Percentiles rank a stretch among this genome's conserved stretches.
Evolutionary conservation across 2,797 vertebrate species (phyloP).

Genomic region (Peromyscus eremicus): DNA sequence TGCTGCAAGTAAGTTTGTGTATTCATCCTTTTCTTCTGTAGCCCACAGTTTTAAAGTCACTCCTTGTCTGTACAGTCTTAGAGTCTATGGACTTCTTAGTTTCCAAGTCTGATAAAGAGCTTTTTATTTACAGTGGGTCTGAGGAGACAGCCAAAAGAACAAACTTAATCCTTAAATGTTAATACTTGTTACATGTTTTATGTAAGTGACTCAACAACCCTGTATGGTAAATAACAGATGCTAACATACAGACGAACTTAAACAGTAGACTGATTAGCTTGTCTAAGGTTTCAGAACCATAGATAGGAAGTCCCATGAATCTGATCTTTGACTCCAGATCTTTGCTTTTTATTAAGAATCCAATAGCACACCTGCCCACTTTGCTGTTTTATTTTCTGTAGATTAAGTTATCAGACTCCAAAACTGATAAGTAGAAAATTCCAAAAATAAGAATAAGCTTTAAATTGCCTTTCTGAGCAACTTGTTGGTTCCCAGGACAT

Average conservation of each 20-base stretch:
- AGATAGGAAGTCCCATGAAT: not conserved
- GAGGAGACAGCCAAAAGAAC: not conserved
- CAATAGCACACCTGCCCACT: too few relatives aligned
- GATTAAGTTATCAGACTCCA: not conserved
- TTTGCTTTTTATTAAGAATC: conserved; percentile 24
- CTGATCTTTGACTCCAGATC: not conserved
- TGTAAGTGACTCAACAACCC: not conserved
- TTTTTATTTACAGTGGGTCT: conserved; percentile 10
- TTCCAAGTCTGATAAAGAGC: conserved; percentile 33
- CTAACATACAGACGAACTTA: not conserved
- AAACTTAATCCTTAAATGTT: conserved; percentile 26
- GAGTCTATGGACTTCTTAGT: conserved; percentile 54
- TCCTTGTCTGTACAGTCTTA: conserved; percentile 13
- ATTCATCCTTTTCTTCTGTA: conserved; percentile 29
- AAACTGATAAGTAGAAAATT: conserved; percentile 38
- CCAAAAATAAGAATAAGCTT: not conserved
- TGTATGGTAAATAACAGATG: conserved; percentile 30
- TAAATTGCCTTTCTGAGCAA: not conserved
- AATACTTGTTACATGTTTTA: not conserved
- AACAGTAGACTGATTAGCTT: not conserved
- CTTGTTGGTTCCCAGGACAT: not conserved
- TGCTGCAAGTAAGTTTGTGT: conserved; percentile 92
- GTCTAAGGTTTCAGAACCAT: not conserved
- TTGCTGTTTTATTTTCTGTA: not conserved
- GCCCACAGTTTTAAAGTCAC: conserved; percentile 25